These are phyloP conservation scores for Gnatocerus cornutus DNA, from an alignment of 2,888 invertebrate genomes.

Conservation along the genomic window DNA sequence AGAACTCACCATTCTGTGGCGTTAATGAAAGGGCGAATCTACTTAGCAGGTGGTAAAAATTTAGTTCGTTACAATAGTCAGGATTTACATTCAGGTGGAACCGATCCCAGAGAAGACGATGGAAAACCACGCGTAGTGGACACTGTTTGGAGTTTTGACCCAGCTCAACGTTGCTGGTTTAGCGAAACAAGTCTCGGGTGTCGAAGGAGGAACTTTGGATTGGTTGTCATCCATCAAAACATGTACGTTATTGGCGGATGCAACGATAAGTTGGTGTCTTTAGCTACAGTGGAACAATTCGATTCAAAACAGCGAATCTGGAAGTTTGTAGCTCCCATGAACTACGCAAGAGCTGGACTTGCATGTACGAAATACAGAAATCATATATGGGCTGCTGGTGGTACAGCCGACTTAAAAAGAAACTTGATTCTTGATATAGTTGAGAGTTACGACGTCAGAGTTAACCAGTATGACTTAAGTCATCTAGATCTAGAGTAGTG, in stretches of 20 bases:
- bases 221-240: conserved; percentile 78
- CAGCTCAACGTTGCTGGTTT: conserved; percentile 77
- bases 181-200: conserved; percentile 76
- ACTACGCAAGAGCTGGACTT: conserved; percentile 76
- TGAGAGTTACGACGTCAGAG: conserved; percentile 78
- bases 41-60: conserved; percentile 75
- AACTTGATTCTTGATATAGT: conserved; percentile 75
- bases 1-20: conserved; percentile 81
- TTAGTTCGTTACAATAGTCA: background rate
- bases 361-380: conserved; percentile 77
- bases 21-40: conserved; percentile 78
- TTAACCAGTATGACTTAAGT: background rate
- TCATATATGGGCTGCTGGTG: conserved; percentile 83
- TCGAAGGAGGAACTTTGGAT: conserved; percentile 80
- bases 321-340: conserved; percentile 76
- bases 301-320: conserved; percentile 75
- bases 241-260: conserved; percentile 81
- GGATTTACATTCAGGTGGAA: conserved; percentile 74
- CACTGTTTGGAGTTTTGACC: conserved; percentile 82
- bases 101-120: conserved; percentile 78
- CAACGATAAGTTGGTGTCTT: conserved; percentile 58
- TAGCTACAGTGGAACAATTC: conserved; percentile 78
- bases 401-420: conserved; percentile 75
- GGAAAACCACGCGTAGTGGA: conserved; percentile 74
- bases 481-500: background rate